These are phyloP conservation scores for Andrena dorsata DNA, from an alignment of 2,888 invertebrate species.

Conservation along the genomic window DNA sequence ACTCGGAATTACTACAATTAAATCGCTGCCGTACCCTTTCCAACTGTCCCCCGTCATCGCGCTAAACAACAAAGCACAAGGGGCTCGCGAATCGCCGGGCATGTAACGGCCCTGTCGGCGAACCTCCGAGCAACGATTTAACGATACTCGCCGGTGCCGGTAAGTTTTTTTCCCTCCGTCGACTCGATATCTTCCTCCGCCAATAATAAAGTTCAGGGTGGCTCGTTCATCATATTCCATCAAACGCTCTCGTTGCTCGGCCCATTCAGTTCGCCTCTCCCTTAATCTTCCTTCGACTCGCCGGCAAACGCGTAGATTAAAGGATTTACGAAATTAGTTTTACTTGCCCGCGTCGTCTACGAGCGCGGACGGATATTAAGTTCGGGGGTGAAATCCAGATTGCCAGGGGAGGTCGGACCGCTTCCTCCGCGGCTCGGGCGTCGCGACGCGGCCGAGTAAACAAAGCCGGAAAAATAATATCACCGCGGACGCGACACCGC, in stretches of 20 bases:
- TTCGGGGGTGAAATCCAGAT: constrained; percentile 68
- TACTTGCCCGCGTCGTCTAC: constrained; percentile 72
- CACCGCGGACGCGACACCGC: not conserved
- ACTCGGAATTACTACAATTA: constrained; percentile 42
- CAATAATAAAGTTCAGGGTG: constrained; percentile 74
- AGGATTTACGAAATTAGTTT: constrained; percentile 79
- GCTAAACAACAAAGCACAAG: constrained; percentile 22
- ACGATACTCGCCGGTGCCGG: constrained; percentile 50
- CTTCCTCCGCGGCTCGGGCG: not conserved
- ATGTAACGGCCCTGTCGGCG: constrained; percentile 37
- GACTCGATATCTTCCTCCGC: constrained; percentile 62
- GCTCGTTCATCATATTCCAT: constrained; percentile 82
- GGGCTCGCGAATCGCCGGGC: constrained; percentile 34
- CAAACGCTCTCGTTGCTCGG: constrained; percentile 72
- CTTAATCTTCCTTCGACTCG: constrained; percentile 64
- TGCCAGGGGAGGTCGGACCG: constrained; percentile 18
- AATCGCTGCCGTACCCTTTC: constrained; percentile 10
- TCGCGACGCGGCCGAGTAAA: constrained; percentile 37
- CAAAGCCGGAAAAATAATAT: constrained; percentile 55
- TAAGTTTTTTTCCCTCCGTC: constrained; percentile 43
- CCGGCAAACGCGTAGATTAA: constrained; percentile 75
- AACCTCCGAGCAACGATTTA: constrained; percentile 28
- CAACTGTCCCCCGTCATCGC: not conserved
- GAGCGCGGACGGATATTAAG: constrained; percentile 72
- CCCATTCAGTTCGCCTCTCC: constrained; percentile 66